A percentile compares a stretch with the other conserved stretches of the same genome.
Evolutionary conservation across 2,888 invertebrate species (phyloP).

Genomic region (Habroteleia sp.): DNA sequence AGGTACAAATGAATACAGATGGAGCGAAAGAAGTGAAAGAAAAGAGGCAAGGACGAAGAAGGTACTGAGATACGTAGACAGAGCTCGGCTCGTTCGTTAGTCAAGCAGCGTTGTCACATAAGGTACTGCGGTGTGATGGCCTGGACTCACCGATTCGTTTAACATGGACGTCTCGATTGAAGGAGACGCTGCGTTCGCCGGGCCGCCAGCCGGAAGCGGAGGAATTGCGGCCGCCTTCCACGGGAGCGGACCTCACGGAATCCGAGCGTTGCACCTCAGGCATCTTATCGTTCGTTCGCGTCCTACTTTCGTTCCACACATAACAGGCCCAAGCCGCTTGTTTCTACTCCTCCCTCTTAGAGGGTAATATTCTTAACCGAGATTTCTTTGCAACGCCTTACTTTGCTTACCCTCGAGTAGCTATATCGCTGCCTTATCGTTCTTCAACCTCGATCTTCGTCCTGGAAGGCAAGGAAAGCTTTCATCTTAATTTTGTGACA

Average conservation of each 20-base stretch:
- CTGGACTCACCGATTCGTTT: slow-evolving; percentile 91
- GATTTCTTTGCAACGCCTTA: slow-evolving; percentile 35
- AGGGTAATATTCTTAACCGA: slow-evolving; percentile 42
- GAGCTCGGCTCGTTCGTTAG: slow-evolving; percentile 65
- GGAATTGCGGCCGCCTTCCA: slow-evolving; percentile 67
- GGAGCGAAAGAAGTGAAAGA: slow-evolving; percentile 29
- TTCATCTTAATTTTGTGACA: slow-evolving; percentile 67
- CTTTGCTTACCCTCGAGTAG: slow-evolving; percentile 51
- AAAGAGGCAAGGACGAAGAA: slow-evolving; percentile 16
- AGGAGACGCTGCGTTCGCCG: slow-evolving; percentile 89
- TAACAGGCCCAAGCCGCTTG: slow-evolving; percentile 67
- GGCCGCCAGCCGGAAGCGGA: slow-evolving; percentile 79
- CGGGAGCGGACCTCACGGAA: slow-evolving; percentile 78
- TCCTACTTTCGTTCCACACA: slow-evolving; percentile 71
- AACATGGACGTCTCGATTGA: slow-evolving; percentile 94
- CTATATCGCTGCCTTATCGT: slow-evolving; percentile 10
- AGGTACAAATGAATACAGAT: slow-evolving; percentile 34
- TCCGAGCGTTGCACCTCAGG: slow-evolving; percentile 83
- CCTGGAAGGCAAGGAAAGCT: slow-evolving; percentile 77
- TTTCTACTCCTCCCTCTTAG: slow-evolving; percentile 46
- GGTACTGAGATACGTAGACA: slow-evolving; percentile 15
- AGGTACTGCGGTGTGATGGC: slow-evolving; percentile 74
- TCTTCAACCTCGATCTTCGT: slow-evolving; percentile 65
- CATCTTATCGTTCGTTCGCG: slow-evolving; percentile 79
- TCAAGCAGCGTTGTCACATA: slow-evolving; percentile 73